A percentile compares a stretch with the other conserved stretches of the same genome.
Conservation (phyloP, 2,113 vertebrate species). For the Chionodraco myersi region DNA sequence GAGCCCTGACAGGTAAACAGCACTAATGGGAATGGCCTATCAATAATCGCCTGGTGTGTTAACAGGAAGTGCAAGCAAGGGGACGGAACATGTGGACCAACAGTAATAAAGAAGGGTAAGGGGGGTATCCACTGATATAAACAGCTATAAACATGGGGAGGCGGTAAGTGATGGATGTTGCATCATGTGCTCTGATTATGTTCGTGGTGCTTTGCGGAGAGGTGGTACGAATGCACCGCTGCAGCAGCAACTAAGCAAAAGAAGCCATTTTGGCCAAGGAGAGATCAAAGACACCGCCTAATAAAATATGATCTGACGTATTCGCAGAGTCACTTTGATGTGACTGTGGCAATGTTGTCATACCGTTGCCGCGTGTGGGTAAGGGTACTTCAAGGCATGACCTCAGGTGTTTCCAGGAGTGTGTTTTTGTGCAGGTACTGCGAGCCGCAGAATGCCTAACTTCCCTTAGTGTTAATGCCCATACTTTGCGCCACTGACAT, state of each 20-base stretch:
- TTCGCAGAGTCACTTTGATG: conserved; percentile 64
- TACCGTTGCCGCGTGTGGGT: conserved; percentile 14
- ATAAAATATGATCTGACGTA: conserved; percentile 54
- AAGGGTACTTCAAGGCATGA: conserved; percentile 54
- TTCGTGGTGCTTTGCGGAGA: conserved; percentile 32
- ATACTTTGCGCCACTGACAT: conserved; percentile 51
- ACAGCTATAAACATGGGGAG: conserved; percentile 68
- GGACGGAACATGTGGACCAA: conserved; percentile 59
- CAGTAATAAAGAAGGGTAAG: conserved; percentile 52
- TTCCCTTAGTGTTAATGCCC: conserved; percentile 47
- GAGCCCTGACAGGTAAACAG: conserved; percentile 92
- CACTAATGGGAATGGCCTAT: conserved; percentile 94
- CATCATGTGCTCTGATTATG: conserved; percentile 37
- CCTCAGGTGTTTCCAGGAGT: conserved; percentile 56
- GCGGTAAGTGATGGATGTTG: conserved; percentile 49
- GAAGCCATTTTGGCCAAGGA: conserved; percentile 29
- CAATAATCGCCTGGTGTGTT: conserved; percentile 88
- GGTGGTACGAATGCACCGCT: not conserved
- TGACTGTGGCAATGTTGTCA: conserved; percentile 34
- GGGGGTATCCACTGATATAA: conserved; percentile 66
- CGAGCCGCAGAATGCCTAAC: not conserved
- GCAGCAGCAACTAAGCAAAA: conserved; percentile 25
- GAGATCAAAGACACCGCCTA: conserved; percentile 45
- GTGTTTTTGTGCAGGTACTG: conserved; percentile 22
- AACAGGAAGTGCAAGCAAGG: conserved; percentile 82